Evolutionary conservation across 2,797 vertebrate genomes (phyloP), one percentile per base, ranked within the genome.

Genomic region (Diceros bicornis): DNA sequence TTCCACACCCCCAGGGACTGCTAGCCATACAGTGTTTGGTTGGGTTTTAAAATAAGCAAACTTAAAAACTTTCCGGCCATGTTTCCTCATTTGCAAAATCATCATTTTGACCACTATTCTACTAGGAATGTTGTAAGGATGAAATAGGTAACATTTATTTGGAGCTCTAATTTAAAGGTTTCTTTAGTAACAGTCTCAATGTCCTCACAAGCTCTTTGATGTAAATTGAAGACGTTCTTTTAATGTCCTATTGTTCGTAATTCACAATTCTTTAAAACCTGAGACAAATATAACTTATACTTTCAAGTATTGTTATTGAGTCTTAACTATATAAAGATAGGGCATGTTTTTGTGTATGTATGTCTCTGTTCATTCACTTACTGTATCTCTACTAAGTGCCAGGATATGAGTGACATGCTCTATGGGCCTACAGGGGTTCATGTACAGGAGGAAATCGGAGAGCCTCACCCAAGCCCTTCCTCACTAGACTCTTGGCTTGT

Each of bases 191-290:
- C 5, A 12, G 32, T 59, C 27, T 62, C 14, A 27, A 3, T 14
- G 34, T 34, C 72, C 47, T 93, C 37, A 82, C 37, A 61, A 44
- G 78, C 25, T 82, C 57, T 82, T 81, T 81, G 25, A 61, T 18
- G 59, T 81, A n/a, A 93, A 61, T 20, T 29, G 13, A 79, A 90
- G 32, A 79, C 52, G 23, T 59, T 89, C 72, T 88, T 52, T 32
- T 59, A 37, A 66, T 50, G 8, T 41, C 18, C 25, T n/a, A 18
- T 55, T 34, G 14, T 27, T 66, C 50, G 17, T 79, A 47, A 57
- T 23, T 72, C 32, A 79, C 2, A 41, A 18, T 66, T 74, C 7
- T 86, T 82, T 82, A 82, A 83, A 68, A 21, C 16, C 25, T 52
- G 50, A 69, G 25, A 62, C 62, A 72, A 92, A 50, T 32, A 32